These are phyloP conservation scores for Discoglossus pictus DNA, from an alignment of 2,797 vertebrate species.

Conservation along the genomic window DNA sequence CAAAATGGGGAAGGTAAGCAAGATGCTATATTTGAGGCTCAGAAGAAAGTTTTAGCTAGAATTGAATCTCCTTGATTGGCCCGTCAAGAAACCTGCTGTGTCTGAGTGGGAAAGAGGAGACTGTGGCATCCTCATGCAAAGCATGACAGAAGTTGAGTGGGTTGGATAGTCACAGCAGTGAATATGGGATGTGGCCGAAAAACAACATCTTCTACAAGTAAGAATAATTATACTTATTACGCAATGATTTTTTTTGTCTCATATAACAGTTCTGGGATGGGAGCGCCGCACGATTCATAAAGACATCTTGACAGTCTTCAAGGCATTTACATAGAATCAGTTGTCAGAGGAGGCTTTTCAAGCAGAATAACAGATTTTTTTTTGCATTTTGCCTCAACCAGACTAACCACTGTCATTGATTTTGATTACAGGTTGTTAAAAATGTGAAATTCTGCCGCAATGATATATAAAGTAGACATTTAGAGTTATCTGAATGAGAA, in stretches of 20 bases:
- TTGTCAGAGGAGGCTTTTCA: constrained; percentile 7
- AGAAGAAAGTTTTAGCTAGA: no score
- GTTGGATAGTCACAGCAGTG: neutral
- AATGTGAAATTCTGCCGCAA: neutral
- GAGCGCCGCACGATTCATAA: neutral
- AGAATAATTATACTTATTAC: neutral
- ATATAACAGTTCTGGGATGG: neutral
- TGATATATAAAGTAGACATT: no score
- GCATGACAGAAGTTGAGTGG: constrained; percentile 14
- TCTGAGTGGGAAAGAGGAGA: neutral
- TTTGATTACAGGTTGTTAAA: constrained; percentile 11
- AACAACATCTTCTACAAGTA: constrained; percentile 8
- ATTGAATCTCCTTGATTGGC: neutral
- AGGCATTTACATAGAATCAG: neutral
- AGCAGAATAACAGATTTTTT: neutral
- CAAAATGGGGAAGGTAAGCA: no score
- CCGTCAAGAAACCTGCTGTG: neutral
- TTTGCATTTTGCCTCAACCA: neutral
- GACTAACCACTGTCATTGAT: neutral
- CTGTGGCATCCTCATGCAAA: neutral
- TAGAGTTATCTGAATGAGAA: no score
- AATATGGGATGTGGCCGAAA: neutral
- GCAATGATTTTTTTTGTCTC: neutral
- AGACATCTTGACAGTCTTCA: constrained; percentile 20
- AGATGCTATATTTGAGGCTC: no score